Base-by-base conservation (phyloP, 2,113 vertebrate genomes). In the Chrysemys picta region DNA sequence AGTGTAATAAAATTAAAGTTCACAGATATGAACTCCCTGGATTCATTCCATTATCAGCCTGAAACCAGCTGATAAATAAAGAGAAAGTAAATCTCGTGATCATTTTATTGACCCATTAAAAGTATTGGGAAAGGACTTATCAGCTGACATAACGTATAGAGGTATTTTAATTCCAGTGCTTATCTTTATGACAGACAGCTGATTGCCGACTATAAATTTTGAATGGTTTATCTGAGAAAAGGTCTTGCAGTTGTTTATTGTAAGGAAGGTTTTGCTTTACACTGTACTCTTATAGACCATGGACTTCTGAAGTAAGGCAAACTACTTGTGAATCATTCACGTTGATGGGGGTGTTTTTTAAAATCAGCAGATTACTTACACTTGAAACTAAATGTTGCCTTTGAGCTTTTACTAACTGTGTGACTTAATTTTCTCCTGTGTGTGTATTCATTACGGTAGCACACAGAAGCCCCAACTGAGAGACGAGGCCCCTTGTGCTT, bases 101-200 rank as follows among this genome's bases (percentile, higher is more conserved):
- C 95, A 91, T 89, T 97, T 97, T 98, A 97, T 90, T 93, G 95
- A 98, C 97, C 87, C 87, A 97, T 97, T 93, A 97, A 97, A 69
- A 85, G 49, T 57, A 90, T 84, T 75, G n/a, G 80, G 89, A 93
- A 96, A 96, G 62, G 6, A 90, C 97, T 96, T 96, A 93, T 96
- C 95, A 97, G 94, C 84, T 97, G 96, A 95, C 45, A 72, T 96
- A 97, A 97, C 54, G 85, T 89, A 82, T 78, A 87, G 6, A 91
- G 79, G 45, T 62, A 96, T 96, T 96, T 96, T 96, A 91, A 95
- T 97, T 96, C 72, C 91, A 93, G 75, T 93, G 84, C 84, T 98
- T 98, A 98, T 98, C 97, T 98, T 98, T 97, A 97, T 97, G 87
- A 95, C 59, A 29, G 31, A 69, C 72, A 49, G 89, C 75, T 89